These are phyloP conservation scores for Leptinotarsa haldemani DNA, from an alignment of 2,888 invertebrate species.

Conservation along the genomic window DNA sequence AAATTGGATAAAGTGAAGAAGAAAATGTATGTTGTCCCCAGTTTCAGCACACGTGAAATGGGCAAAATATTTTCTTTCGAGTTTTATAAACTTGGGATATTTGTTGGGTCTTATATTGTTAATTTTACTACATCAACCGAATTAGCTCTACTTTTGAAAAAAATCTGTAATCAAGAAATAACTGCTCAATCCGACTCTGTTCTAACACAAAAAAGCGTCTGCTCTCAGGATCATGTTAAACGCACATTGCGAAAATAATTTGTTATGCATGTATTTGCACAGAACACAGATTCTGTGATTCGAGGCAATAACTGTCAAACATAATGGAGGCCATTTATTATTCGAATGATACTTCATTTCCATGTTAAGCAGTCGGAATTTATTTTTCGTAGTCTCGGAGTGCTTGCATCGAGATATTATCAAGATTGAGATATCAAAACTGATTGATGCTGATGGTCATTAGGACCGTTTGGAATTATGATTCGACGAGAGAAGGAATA, in stretches of 20 bases:
- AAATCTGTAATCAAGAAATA: no score
- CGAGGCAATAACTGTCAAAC: slow-evolving; percentile 7
- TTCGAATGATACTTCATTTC: slow-evolving; percentile 14
- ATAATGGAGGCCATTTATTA: slow-evolving; percentile 13
- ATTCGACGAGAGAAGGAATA: not conserved
- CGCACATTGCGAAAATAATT: not conserved
- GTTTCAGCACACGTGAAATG: no score
- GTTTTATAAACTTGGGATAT: no score
- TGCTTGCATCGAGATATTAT: slow-evolving; percentile 9
- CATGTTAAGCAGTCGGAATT: slow-evolving; percentile 2
- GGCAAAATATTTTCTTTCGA: no score
- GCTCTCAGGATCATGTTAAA: not conserved
- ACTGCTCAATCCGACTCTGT: no score
- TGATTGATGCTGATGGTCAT: slow-evolving; percentile 18
- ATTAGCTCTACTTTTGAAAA: no score
- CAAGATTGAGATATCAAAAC: slow-evolving; percentile 9
- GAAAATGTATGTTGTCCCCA: no score
- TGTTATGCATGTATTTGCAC: not conserved
- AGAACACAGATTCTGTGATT: slow-evolving; percentile 12
- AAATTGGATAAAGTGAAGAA: no score
- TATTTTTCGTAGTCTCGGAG: slow-evolving; percentile 7
- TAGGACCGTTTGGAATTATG: slow-evolving; percentile 3
- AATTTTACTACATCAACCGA: no score
- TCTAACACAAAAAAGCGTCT: no score
- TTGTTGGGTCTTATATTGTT: no score